Evolutionary conservation across 2,888 invertebrate species (phyloP).

Genomic region (Spilarctia lutea): DNA sequence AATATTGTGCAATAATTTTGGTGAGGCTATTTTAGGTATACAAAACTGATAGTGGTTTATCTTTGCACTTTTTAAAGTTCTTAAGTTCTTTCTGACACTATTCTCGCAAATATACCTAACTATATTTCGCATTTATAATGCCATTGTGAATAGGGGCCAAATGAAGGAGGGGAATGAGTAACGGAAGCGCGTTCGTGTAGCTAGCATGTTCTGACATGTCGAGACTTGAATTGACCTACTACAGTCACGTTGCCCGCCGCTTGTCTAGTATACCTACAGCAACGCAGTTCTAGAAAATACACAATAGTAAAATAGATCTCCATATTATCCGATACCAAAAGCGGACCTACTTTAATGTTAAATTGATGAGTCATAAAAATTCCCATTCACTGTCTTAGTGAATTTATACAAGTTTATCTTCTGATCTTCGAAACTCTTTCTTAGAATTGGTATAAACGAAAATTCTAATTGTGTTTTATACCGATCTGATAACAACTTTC

Average conservation of each 20-base stretch:
- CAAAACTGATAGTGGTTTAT: background rate
- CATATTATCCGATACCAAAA: background rate
- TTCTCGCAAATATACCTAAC: background rate
- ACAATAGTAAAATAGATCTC: background rate
- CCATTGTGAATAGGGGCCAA: background rate
- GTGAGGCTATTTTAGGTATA: conserved; percentile 1
- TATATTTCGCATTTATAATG: background rate
- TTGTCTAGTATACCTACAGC: conserved; percentile 8
- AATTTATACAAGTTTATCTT: background rate
- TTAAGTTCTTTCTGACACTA: background rate
- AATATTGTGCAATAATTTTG: conserved; percentile 24
- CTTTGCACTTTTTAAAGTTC: background rate
- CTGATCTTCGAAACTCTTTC: background rate
- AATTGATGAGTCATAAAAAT: background rate
- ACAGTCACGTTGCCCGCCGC: conserved; percentile 40
- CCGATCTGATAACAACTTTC: background rate
- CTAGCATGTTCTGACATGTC: conserved; percentile 54
- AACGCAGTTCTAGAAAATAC: conserved; percentile 48
- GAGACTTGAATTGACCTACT: conserved; percentile 15
- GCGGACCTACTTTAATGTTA: background rate
- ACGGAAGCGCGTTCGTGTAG: background rate
- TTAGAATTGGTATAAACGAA: background rate
- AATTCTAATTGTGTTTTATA: background rate
- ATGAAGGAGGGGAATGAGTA: background rate
- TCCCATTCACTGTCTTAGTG: background rate